Evolutionary conservation across 2,888 invertebrate genomes (phyloP).

Genomic region (Scaptomyza cyrtandrae): DNA sequence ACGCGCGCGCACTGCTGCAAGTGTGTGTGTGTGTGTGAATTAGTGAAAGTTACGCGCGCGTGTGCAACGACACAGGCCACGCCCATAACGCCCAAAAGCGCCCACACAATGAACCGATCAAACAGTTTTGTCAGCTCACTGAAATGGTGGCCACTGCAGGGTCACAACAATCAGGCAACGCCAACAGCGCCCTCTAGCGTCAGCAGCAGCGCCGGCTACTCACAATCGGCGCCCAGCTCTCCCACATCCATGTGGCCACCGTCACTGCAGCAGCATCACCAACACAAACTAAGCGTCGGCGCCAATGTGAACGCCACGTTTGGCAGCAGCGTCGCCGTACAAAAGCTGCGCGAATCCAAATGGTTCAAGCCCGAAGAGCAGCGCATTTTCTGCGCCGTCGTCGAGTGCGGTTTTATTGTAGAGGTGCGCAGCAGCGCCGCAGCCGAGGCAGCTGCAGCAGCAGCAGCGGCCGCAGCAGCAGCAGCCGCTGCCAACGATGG

Average conservation of each 20-base stretch:
- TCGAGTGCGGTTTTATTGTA: constrained; percentile 90
- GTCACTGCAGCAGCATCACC: constrained; percentile 52
- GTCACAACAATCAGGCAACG: constrained; percentile 73
- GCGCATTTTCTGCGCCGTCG: constrained; percentile 89
- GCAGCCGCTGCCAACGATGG: constrained; percentile 57
- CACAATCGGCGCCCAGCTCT: constrained; percentile 72
- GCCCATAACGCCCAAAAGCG: constrained; percentile 24
- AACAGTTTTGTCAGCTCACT: constrained; percentile 84
- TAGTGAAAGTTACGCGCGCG: constrained; percentile 65
- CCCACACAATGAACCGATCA: constrained; percentile 82
- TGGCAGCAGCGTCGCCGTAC: constrained; percentile 87
- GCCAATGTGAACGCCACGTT: constrained; percentile 58
- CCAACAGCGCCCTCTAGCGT: constrained; percentile 41
- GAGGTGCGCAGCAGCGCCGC: constrained; percentile 86
- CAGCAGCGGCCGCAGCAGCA: constrained; percentile 78
- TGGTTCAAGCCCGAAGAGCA: constrained; percentile 90
- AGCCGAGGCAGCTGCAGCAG: constrained; percentile 57
- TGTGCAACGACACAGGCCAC: constrained; percentile 40
- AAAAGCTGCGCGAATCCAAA: constrained; percentile 90
- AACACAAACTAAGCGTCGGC: constrained; percentile 51
- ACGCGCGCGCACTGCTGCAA: constrained; percentile 47
- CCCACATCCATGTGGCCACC: constrained; percentile 71
- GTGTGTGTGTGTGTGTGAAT: constrained; percentile 45
- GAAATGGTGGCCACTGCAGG: constrained; percentile 84
- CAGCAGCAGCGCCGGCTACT: constrained; percentile 52